Percentiles rank a stretch among this genome's conserved stretches.
These are phyloP conservation scores for Terrapene triunguis DNA, from an alignment of 2,113 vertebrate species.

Conservation along the genomic window DNA sequence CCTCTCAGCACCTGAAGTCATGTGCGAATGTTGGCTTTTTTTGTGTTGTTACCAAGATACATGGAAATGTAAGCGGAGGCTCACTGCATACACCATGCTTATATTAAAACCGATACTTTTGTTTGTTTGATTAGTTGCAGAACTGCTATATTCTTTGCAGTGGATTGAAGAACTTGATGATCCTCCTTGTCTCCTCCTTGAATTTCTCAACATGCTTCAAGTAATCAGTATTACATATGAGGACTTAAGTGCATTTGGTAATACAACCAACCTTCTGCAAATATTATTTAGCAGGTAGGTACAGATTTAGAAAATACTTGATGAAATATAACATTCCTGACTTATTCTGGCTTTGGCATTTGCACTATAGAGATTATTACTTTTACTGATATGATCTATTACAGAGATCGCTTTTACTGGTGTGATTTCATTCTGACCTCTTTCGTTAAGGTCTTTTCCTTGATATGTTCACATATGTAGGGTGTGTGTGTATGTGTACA, in stretches of 20 bases:
- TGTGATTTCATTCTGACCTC: neutral
- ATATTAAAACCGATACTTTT: neutral
- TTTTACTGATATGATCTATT: neutral
- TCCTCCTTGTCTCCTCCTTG: constrained; percentile 76
- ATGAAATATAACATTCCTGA: neutral
- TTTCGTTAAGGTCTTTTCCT: neutral
- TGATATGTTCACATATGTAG: neutral
- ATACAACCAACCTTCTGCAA: constrained; percentile 78
- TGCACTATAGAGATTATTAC: neutral
- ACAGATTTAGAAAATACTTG: neutral
- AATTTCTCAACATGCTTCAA: constrained; percentile 84
- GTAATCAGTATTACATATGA: constrained; percentile 82
- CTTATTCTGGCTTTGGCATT: neutral
- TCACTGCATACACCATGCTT: neutral
- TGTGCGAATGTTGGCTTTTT: accelerated
- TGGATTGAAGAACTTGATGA: constrained; percentile 93
- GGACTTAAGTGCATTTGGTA: constrained; percentile 70
- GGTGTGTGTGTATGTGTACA: neutral
- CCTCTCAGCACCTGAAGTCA: neutral
- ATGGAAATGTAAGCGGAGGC: neutral
- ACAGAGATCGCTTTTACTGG: neutral
- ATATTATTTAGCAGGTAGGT: constrained; percentile 88
- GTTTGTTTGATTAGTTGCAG: constrained; percentile 82
- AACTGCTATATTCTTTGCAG: constrained; percentile 91
- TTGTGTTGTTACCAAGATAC: neutral